phyloP scores from a whole-genome alignment of 64 coral and sea anemone species.

The Trachythela sp. region DNA sequence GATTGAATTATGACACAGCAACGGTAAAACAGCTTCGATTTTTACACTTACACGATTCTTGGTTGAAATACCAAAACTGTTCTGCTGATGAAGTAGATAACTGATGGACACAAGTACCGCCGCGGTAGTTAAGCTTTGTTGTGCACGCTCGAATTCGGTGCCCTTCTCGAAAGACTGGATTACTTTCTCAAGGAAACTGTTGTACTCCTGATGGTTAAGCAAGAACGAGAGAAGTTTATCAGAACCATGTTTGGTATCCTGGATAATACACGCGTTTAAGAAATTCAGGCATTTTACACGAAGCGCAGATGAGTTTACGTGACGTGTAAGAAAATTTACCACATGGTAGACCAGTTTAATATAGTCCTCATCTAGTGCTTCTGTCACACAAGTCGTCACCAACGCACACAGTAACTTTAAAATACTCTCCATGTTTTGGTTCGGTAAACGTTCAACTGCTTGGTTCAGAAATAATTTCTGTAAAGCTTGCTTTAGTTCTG shows the following conservation, averaged over 20 bases:
- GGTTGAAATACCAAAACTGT: not conserved
- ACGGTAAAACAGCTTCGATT: not conserved
- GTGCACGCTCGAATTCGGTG: not conserved
- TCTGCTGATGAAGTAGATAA: not conserved
- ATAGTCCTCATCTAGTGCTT: not conserved
- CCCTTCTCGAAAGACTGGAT: not conserved
- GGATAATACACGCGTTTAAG: not conserved
- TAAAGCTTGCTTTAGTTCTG: not conserved
- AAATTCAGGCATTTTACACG: not conserved
- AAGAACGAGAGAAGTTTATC: not conserved
- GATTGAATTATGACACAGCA: not conserved
- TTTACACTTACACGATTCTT: not conserved
- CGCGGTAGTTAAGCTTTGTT: not conserved
- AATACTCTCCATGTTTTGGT: not conserved
- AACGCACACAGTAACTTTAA: not conserved
- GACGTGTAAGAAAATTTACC: not conserved
- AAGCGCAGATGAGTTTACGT: not conserved
- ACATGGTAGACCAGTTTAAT: not conserved
- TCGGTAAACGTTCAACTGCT: not conserved
- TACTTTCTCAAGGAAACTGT: not conserved
- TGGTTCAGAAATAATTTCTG: constrained; percentile 4
- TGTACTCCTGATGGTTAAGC: not conserved
- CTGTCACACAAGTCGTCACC: not conserved
- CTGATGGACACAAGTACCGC: not conserved
- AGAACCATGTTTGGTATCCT: not conserved